Evolutionary conservation across 2,888 invertebrate species (phyloP).

Genomic region (Trichopria drosophilae): DNA sequence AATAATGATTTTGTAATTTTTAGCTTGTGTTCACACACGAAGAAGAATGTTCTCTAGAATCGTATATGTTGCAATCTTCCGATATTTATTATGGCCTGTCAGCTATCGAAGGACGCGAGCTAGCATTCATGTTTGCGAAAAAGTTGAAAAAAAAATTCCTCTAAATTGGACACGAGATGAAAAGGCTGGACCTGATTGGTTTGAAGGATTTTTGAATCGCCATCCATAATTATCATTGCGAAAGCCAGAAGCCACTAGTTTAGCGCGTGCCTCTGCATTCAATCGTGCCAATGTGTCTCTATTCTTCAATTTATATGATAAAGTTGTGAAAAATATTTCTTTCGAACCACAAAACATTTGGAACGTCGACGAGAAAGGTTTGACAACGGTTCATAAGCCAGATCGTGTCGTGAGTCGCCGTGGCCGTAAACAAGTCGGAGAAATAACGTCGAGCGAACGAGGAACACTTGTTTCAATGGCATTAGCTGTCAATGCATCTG

Average conservation of each 20-base stretch:
- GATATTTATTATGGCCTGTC: slow-evolving; percentile 2
- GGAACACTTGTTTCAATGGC: slow-evolving; percentile 30
- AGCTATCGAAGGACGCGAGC: background rate
- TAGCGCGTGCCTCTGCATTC: slow-evolving; percentile 37
- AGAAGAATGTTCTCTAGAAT: background rate
- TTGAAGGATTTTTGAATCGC: slow-evolving; percentile 25
- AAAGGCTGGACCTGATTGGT: slow-evolving; percentile 34
- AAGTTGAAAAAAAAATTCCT: slow-evolving; percentile 2
- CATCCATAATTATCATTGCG: slow-evolving; percentile 32
- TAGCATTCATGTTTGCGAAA: background rate
- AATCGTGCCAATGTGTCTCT: slow-evolving; percentile 36
- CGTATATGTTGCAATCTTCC: background rate
- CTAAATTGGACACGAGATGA: too few species aligned
- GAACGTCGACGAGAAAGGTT: slow-evolving; percentile 31
- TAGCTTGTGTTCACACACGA: background rate
- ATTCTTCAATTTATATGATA: slow-evolving; percentile 36
- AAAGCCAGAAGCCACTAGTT: slow-evolving; percentile 39
- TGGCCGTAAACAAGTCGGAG: slow-evolving; percentile 33
- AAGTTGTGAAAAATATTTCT: background rate
- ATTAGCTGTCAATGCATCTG: slow-evolving; percentile 21
- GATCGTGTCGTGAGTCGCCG: slow-evolving; percentile 22
- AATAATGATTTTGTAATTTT: too few species aligned
- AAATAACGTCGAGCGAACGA: slow-evolving; percentile 35
- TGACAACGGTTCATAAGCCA: slow-evolving; percentile 31
- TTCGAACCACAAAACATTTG: slow-evolving; percentile 11